Percentiles rank a stretch among this genome's conserved stretches.
Conservation (phyloP, 2,888 invertebrate genomes). For the Pomacea canaliculata region DNA sequence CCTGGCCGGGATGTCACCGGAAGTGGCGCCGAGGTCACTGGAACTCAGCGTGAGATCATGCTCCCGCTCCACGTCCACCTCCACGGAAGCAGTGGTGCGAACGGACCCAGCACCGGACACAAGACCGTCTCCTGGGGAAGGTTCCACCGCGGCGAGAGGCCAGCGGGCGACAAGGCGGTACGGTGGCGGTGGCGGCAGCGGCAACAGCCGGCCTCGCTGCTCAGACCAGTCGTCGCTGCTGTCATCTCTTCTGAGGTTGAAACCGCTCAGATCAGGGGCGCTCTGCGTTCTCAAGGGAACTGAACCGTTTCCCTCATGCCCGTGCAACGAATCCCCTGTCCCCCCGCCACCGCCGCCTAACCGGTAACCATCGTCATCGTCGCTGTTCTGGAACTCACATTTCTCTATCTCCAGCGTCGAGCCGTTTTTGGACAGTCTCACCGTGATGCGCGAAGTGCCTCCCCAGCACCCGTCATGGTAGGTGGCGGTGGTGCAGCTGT, state of each 20-base stretch:
- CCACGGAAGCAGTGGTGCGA: conserved; percentile 2
- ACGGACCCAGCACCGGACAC: conserved; percentile 7
- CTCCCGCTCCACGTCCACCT: conserved; percentile 5
- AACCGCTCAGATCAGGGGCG: conserved; percentile 12
- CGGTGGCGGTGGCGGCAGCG: too few species aligned
- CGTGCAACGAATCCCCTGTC: too few species aligned
- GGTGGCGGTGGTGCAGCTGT: conserved; percentile 42
- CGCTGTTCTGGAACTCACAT: conserved; percentile 38
- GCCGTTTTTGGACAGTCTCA: conserved; percentile 50
- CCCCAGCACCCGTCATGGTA: conserved; percentile 36
- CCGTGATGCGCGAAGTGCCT: conserved; percentile 46
- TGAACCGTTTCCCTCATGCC: background rate
- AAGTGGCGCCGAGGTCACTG: background rate
- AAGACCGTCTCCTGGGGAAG: background rate
- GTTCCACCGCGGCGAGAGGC: background rate
- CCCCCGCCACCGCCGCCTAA: background rate
- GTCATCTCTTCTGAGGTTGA: background rate
- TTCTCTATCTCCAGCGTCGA: conserved; percentile 51
- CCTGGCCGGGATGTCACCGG: too few species aligned
- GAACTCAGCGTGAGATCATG: background rate
- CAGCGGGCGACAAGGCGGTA: background rate
- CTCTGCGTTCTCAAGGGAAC: conserved; percentile 12
- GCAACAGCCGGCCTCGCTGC: too few species aligned
- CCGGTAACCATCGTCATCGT: background rate
- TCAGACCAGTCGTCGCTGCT: too few species aligned